A percentile compares a stretch with the other conserved stretches of the same genome.
Evolutionary conservation across 2,888 invertebrate species (phyloP).

Genomic region (Spialia ferax): DNA sequence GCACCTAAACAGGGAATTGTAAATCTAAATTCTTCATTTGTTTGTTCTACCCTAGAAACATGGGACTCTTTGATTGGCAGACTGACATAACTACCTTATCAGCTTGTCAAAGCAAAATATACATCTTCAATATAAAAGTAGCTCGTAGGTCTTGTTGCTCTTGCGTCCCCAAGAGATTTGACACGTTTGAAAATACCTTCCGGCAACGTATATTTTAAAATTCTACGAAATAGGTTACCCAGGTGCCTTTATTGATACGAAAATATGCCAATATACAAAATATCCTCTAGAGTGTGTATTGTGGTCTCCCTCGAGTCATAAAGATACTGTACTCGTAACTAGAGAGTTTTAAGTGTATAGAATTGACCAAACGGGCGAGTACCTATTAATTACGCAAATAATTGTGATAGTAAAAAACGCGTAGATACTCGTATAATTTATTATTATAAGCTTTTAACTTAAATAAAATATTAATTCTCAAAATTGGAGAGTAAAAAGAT

Average conservation of each 20-base stretch:
- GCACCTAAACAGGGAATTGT: no score
- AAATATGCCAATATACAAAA: slow-evolving; percentile 24
- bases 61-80: no score
- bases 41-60: no score
- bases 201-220: slow-evolving; percentile 12
- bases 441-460: no score
- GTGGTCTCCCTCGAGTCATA: slow-evolving; percentile 6
- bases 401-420: no score
- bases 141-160: background rate
- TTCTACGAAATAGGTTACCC: slow-evolving; percentile 3
- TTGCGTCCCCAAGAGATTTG: background rate
- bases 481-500: no score
- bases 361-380: background rate
- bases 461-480: no score
- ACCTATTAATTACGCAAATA: no score
- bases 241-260: slow-evolving; percentile 25
- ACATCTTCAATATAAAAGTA: background rate
- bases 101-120: no score
- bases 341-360: background rate
- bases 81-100: no score
- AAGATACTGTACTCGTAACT: background rate
- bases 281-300: background rate
- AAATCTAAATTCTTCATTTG: no score
- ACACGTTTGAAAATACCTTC: background rate
- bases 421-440: no score